phyloP scores from a whole-genome alignment of 2,888 invertebrate genomes.

The Peribatodes rhomboidaria region DNA sequence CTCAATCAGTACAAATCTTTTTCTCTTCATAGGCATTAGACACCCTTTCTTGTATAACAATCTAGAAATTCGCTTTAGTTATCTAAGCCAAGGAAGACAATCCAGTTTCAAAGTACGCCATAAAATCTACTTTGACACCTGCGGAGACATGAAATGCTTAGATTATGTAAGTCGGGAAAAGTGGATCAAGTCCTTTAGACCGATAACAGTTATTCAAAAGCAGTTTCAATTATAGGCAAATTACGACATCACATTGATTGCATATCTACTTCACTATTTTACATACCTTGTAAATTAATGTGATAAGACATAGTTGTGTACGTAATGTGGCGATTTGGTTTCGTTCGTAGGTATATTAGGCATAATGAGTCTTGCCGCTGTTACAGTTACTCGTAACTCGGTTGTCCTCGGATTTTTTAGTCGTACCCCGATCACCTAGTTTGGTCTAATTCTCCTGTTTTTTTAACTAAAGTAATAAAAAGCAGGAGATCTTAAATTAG shows the following conservation, averaged over 20 bases:
- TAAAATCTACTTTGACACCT: constrained; percentile 39
- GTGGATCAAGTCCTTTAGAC: constrained; percentile 61
- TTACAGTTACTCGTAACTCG: background rate
- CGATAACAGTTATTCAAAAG: constrained; percentile 53
- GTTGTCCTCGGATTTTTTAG: background rate
- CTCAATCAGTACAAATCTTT: background rate
- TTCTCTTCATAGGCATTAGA: constrained; percentile 15
- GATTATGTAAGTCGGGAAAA: constrained; percentile 52
- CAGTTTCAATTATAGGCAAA: constrained; percentile 44
- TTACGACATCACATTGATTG: constrained; percentile 35
- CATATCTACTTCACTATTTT: constrained; percentile 10
- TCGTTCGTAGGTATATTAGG: background rate
- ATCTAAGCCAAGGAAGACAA: constrained; percentile 34
- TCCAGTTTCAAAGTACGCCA: constrained; percentile 29
- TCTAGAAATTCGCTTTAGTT: constrained; percentile 28
- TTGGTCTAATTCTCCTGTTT: background rate
- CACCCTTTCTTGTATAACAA: constrained; percentile 21
- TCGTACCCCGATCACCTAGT: background rate
- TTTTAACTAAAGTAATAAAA: no score
- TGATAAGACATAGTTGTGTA: constrained; percentile 7
- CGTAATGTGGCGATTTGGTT: background rate
- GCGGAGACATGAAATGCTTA: constrained; percentile 36
- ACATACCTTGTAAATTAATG: constrained; percentile 9
- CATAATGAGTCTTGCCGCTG: no score
- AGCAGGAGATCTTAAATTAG: constrained; percentile 14